phyloP scores from a whole-genome alignment of 2,797 vertebrate species.

The Premnoplex brunnescens region DNA sequence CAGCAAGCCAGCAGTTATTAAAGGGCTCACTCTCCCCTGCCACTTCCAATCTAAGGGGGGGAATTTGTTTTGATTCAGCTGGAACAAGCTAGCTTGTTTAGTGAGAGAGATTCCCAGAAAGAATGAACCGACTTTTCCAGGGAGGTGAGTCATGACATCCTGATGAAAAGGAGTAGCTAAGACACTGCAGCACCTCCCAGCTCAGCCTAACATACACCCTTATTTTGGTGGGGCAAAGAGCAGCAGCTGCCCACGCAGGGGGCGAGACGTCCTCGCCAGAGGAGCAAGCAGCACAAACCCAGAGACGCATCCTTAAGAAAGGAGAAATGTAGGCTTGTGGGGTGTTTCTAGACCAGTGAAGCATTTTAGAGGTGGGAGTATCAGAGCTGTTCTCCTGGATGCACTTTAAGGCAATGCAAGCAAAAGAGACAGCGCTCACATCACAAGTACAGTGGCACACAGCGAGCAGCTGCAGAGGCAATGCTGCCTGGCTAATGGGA shows the following conservation, averaged over 20 bases:
- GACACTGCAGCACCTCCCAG: slow-evolving; percentile 47
- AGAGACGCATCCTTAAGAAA: neutral
- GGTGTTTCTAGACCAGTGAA: neutral
- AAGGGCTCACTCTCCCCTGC: neutral
- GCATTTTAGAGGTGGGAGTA: neutral
- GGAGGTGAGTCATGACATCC: slow-evolving; percentile 62
- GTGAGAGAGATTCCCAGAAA: slow-evolving; percentile 55
- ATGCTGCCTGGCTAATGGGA: slow-evolving; percentile 2
- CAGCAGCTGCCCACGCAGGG: neutral
- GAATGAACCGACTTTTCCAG: slow-evolving; percentile 65
- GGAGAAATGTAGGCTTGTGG: neutral
- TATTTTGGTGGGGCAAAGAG: neutral
- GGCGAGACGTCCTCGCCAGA: neutral
- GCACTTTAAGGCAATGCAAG: neutral
- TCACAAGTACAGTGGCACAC: neutral
- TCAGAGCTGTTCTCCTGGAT: neutral
- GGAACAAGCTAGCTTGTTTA: slow-evolving; percentile 5
- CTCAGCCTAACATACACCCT: slow-evolving; percentile 50
- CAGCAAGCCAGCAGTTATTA: neutral
- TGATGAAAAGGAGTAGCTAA: slow-evolving; percentile 49
- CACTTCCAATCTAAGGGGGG: neutral
- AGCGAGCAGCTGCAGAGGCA: neutral
- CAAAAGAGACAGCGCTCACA: neutral
- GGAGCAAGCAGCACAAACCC: neutral
- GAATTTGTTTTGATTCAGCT: neutral